Evolutionary conservation across 2,797 vertebrate species (phyloP), one percentile per base, ranked within the genome.

Genomic region (Acrocephalus scirpaceus): DNA sequence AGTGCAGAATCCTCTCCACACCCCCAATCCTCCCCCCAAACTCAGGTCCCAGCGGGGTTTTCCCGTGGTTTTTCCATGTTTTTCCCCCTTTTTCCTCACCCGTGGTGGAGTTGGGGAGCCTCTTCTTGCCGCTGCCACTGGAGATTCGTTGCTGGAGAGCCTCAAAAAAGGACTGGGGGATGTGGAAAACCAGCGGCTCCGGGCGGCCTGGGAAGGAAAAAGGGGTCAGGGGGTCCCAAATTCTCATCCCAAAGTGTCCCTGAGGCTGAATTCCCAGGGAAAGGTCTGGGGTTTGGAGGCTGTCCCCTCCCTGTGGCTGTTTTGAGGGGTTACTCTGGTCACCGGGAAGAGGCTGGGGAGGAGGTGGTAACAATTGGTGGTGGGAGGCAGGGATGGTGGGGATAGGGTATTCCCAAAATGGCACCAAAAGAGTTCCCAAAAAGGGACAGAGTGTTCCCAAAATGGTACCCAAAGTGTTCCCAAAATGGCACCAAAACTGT

Each of bases 91-190:
- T 67, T 8, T 12, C 57, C 29, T 77, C 58, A 90, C 90, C 93
- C 1, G 86, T 90, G 10, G 93, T 92, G 77, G 93, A 80, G 70
- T 95, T 92, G 44, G 99, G 99, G 48, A 99, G 98, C 48, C 99
- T 84, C 40, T 93, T 98, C 97, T 99, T 99, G 92, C 98, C 97
- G 64, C 98, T 99, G 27, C 99, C 98, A 23, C 98, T 97, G 11
- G 99, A 99, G 93, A 99, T 98, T 9, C 99, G 98, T 94, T 99
- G 98, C 96, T 99, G 99, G 54, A 99, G 98, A 2, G 98, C 98
- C 23, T 98, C 99, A 38, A 99, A 99, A 97, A 99, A 99, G 17
- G 98, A 96, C 96, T 99, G 99, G 9, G 99, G 98, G 69, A 99
- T 98, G 96, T 99, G 98, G 97, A 98, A 99, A 26, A 99, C 98